Evolutionary conservation across 2,797 vertebrate species (phyloP), one percentile per base, ranked within the genome.

Genomic region (Huso huso): DNA sequence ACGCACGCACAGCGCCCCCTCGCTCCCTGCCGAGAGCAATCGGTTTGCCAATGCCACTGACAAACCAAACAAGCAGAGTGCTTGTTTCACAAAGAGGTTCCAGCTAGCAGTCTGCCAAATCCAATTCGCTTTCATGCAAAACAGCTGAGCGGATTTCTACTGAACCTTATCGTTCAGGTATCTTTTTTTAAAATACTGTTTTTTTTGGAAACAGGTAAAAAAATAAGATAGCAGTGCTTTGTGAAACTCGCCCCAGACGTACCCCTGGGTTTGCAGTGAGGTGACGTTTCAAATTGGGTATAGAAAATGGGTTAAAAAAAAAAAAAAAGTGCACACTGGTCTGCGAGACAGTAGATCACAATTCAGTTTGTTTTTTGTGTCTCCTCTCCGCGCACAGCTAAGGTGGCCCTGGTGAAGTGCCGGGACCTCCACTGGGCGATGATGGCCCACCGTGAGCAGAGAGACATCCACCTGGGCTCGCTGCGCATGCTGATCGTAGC

Each of bases 381-480:
- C 61, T 6, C 11, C 12, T 11, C 6, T 62, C 23, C 48, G 65
- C 53, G 3, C 59, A 48, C 75, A 99, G 96, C 95, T 15, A 94
- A 91, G 63, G 82, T 94, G 57, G 95, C 95, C 68, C 83, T 98
- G 79, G 96, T 98, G 74, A 99, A 99, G 79, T 99, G 96, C 73
- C 92, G 96, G 62, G 96, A 99, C 83, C 82, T 99, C 72, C 96
- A 99, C 86, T 99, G 96, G 96, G 96, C 96, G 73, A 98, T 99
- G 96, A 98, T 99, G 93, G 92, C 96, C 70, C 95, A 96, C 72
- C 86, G 94, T 72, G 96, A 99, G 74, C 96, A 99, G 80, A 90
- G 93, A 81, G 96, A 99, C n/a, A 91, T 92, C 80, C 98, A 92
- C 73, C 76, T 99, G 79, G 90, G 91, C 66, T 98, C 96, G 0